A percentile compares a stretch with the other conserved stretches of the same genome.
phyloP scores from a whole-genome alignment of 64 coral and sea anemone genomes.

The Actinia equina region DNA sequence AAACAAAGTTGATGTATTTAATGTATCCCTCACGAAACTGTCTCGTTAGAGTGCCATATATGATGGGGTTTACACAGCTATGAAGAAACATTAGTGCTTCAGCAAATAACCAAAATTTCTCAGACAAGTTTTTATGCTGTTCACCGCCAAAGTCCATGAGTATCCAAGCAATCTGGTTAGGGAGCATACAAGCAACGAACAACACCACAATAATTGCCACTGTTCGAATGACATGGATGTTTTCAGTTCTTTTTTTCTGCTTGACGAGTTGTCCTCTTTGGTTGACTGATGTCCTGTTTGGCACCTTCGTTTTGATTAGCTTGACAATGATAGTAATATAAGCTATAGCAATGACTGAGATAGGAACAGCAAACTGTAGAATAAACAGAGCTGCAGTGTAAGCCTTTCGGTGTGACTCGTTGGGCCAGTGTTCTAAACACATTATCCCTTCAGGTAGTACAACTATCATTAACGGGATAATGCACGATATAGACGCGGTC shows the following conservation, averaged over 20 bases:
- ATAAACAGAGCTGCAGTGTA: conserved; percentile 68
- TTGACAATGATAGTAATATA: conserved; percentile 57
- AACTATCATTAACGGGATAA: conserved; percentile 62
- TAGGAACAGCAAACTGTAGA: conserved; percentile 66
- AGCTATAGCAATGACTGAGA: conserved; percentile 61
- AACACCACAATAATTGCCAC: conserved; percentile 49
- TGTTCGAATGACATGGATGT: conserved; percentile 51
- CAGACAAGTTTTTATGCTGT: conserved; percentile 26
- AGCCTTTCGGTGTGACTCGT: conserved; percentile 13
- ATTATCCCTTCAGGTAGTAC: neutral
- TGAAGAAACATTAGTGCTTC: conserved; percentile 54
- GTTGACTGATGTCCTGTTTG: conserved; percentile 42
- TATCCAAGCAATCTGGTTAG: conserved; percentile 64
- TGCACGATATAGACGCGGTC: conserved; percentile 34
- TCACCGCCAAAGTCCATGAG: conserved; percentile 46
- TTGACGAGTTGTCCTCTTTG: conserved; percentile 34
- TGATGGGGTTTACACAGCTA: conserved; percentile 42
- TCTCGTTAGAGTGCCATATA: conserved; percentile 44
- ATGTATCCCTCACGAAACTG: conserved; percentile 55
- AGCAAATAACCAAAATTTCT: conserved; percentile 50
- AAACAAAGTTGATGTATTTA: conserved; percentile 19
- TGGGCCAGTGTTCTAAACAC: conserved; percentile 66
- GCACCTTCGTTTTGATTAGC: conserved; percentile 36
- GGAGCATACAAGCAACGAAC: conserved; percentile 52
- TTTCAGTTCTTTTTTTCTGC: conserved; percentile 43